Percentiles rank a stretch among this genome's conserved stretches.
phyloP scores from a whole-genome alignment of 2,888 invertebrate species.

The Tupiocoris notatus region DNA sequence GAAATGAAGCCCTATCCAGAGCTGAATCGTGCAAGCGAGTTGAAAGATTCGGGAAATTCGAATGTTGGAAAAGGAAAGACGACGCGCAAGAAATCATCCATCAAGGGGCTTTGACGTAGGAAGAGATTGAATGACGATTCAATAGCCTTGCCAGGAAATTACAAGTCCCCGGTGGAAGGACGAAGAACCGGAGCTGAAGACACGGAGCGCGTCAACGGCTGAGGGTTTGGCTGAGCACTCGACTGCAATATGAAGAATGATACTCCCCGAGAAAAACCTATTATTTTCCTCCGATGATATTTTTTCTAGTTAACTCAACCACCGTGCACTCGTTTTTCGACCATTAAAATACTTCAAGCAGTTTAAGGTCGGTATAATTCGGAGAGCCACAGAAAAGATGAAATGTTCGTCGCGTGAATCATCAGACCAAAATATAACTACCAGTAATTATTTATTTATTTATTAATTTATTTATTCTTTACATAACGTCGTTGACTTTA shows the following conservation, averaged over 20 bases:
- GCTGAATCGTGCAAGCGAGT: neutral
- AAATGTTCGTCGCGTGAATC: too few species aligned
- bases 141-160: slow-evolving; percentile 38
- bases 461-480: too few species aligned
- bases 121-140: slow-evolving; percentile 43
- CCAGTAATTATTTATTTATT: too few species aligned
- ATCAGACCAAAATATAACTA: too few species aligned
- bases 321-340: too few species aligned
- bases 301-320: too few species aligned
- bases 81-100: slow-evolving; percentile 26
- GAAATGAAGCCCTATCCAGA: neutral
- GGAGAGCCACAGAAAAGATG: too few species aligned
- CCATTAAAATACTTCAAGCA: too few species aligned
- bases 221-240: neutral
- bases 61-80: neutral
- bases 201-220: neutral
- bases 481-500: too few species aligned
- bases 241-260: neutral
- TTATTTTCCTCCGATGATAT: neutral
- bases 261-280: neutral
- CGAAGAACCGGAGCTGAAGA: neutral
- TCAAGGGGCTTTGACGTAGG: slow-evolving; percentile 30
- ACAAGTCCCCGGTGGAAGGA: slow-evolving; percentile 22
- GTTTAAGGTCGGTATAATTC: too few species aligned
- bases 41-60: neutral